Evolutionary conservation across 2,888 invertebrate species (phyloP).

Genomic region (Abrostola triplasia): DNA sequence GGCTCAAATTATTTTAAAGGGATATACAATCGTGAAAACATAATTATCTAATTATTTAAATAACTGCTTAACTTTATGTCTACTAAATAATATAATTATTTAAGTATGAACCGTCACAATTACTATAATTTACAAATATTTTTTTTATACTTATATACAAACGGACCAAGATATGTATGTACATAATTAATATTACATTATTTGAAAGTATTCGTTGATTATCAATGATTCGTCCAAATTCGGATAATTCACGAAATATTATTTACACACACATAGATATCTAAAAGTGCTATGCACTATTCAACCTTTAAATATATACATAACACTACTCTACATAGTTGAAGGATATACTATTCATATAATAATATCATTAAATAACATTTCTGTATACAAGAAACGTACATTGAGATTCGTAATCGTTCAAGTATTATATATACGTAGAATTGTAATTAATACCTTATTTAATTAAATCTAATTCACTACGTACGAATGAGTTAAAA

Average conservation of each 20-base stretch:
- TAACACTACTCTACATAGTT: slow-evolving; percentile 49
- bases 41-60: slow-evolving; percentile 48
- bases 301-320: slow-evolving; percentile 66
- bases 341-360: slow-evolving; percentile 35
- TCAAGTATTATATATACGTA: slow-evolving; percentile 24
- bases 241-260: slow-evolving; percentile 61
- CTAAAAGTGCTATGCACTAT: slow-evolving; percentile 78
- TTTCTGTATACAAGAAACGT: slow-evolving; percentile 36
- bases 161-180: slow-evolving; percentile 77
- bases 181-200: slow-evolving; percentile 63
- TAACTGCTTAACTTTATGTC: slow-evolving; percentile 48
- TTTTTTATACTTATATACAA: slow-evolving; percentile 68
- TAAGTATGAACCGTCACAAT: slow-evolving; percentile 49
- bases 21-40: slow-evolving; percentile 72
- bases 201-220: slow-evolving; percentile 70
- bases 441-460: slow-evolving; percentile 32
- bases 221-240: slow-evolving; percentile 67
- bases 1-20: slow-evolving; percentile 87
- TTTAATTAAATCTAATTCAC: slow-evolving; percentile 37
- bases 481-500: slow-evolving; percentile 65
- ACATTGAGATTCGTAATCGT: slow-evolving; percentile 49
- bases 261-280: slow-evolving; percentile 65
- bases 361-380: slow-evolving; percentile 34
- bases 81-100: slow-evolving; percentile 51
- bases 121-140: slow-evolving; percentile 60